Evolutionary conservation across 2,888 invertebrate species (phyloP).

Genomic region (Cotesia congregata): DNA sequence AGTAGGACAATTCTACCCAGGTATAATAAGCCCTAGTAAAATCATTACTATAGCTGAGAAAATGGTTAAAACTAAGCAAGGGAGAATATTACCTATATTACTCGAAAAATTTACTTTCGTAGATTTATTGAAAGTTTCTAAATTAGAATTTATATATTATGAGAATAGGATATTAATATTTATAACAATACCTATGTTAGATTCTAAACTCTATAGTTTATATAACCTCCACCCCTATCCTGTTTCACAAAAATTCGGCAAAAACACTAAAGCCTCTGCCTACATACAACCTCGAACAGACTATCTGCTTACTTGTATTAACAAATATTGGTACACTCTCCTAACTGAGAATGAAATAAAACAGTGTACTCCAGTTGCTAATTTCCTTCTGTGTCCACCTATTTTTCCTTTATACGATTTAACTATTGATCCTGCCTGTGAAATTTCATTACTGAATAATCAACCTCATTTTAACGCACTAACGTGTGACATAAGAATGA

Average conservation of each 20-base stretch:
- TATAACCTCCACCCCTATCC: slow-evolving; percentile 10
- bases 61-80: no score
- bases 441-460: background rate
- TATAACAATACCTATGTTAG: no score
- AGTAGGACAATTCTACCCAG: no score
- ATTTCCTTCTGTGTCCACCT: background rate
- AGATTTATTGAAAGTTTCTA: no score
- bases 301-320: background rate
- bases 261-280: background rate
- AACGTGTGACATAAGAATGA: slow-evolving; percentile 15
- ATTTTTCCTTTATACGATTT: slow-evolving; percentile 1
- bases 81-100: no score
- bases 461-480: background rate
- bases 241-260: background rate
- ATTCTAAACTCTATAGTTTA: background rate
- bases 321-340: background rate
- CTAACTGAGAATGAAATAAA: background rate
- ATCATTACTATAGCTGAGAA: no score
- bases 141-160: no score
- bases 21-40: no score
- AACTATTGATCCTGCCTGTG: slow-evolving; percentile 8
- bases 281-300: slow-evolving; percentile 19
- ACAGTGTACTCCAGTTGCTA: background rate
- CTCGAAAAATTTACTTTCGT: no score
- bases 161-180: no score